Conservation (phyloP, 1,140 invertebrate genomes). For the Plectrocnemia conspersa region DNA sequence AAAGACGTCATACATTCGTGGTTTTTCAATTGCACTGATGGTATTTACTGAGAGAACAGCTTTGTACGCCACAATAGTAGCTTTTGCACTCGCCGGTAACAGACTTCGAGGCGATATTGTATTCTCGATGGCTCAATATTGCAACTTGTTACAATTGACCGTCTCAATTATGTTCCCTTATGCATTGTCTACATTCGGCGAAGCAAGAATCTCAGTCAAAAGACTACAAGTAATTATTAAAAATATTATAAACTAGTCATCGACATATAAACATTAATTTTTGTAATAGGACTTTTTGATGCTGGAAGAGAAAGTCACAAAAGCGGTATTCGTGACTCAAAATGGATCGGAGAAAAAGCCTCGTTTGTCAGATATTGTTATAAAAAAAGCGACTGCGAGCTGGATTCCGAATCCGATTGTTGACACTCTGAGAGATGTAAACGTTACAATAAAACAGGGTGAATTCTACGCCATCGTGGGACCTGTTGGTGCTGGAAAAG, state of each 20-base stretch:
- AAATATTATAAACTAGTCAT: constrained; percentile 12
- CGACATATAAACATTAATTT: constrained; percentile 1
- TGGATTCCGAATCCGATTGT: constrained; percentile 57
- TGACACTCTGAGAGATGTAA: constrained; percentile 60
- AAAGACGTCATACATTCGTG: constrained; percentile 65
- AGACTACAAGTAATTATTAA: constrained; percentile 52
- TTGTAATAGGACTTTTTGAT: constrained; percentile 49
- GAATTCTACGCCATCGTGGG: constrained; percentile 71
- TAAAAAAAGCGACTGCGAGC: constrained; percentile 54
- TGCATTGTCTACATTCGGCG: constrained; percentile 55
- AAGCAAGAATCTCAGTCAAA: constrained; percentile 60
- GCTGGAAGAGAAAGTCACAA: constrained; percentile 49
- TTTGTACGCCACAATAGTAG: constrained; percentile 64
- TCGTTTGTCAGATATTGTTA: constrained; percentile 43
- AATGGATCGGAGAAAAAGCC: constrained; percentile 40
- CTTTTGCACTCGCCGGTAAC: constrained; percentile 61
- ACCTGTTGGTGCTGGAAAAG: constrained; percentile 74
- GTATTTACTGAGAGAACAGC: constrained; percentile 68
- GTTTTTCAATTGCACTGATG: constrained; percentile 61
- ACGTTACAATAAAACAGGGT: constrained; percentile 55
- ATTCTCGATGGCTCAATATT: constrained; percentile 69
- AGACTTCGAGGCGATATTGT: constrained; percentile 62
- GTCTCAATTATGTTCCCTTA: constrained; percentile 70
- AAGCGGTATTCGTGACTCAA: constrained; percentile 34
- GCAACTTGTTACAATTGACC: constrained; percentile 65